Evolutionary conservation across 2,797 vertebrate genomes (phyloP), one percentile per base, ranked within the genome.

Genomic region (Chrysocyon brachyurus): DNA sequence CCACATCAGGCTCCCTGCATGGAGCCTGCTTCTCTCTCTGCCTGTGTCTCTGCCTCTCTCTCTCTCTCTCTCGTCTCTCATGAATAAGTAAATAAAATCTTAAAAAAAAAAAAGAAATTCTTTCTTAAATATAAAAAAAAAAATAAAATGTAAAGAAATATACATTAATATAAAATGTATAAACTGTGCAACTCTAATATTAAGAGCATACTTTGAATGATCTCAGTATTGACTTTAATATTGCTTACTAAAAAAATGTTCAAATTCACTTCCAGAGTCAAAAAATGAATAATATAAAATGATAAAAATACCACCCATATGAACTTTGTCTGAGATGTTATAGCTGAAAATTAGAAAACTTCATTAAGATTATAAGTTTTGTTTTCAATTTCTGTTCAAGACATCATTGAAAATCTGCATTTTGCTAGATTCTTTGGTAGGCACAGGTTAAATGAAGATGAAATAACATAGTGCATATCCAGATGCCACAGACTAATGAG

Each of bases 131-230:
- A 11, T 95, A 87, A 89, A 83, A 33, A 75, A 33, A 75, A 8
- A 6, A 24, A 52, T 91, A 77, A 68, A 86, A 28, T 46, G 3
- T 94, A 87, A 92, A 73, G 4, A 82, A 95, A 86, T 75, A 86
- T 75, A 2, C 0, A 75, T 31, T 92, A 75, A 87, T 36, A 28
- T 88, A 26, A 63, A 96, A 81, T 68, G 15, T 33, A 28, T 36
- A 26, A 87, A 84, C 61, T 19, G 16, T 81, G 24, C 81, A 61
- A 70, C 24, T 89, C 72, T 40, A 52, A 88, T 59, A 73, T 85
- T 72, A 83, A 36, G 24, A 87, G 11, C 9, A 79, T 28, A 24
- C 5, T 68, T 72, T 54, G 4, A 49, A 57, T 77, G 21, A 2
- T 17, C 84, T 88, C 8, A 64, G 22, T 70, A 85, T 36, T 81